These are phyloP conservation scores for Lerema accius DNA, from an alignment of 1,140 invertebrate genomes.

Conservation along the genomic window DNA sequence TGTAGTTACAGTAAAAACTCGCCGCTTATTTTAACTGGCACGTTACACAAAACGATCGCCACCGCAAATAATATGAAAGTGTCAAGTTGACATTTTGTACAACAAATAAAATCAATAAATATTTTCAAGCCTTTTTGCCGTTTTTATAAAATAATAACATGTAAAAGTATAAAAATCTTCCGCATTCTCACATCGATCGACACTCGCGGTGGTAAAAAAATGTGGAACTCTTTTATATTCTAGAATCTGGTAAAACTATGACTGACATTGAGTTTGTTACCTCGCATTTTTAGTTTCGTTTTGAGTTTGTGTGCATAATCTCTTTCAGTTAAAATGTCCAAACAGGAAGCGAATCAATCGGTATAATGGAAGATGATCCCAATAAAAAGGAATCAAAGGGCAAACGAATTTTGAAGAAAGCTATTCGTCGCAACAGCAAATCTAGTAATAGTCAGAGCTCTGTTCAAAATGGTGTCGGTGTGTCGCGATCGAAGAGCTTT, in stretches of 20 bases:
- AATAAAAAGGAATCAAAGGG: constrained; percentile 76
- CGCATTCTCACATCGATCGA: neutral
- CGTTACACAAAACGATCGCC: neutral
- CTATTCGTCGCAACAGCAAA: constrained; percentile 65
- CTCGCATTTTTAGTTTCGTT: constrained; percentile 1
- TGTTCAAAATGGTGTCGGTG: constrained; percentile 44
- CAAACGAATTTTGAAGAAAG: constrained; percentile 72
- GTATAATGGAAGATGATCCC: constrained; percentile 80
- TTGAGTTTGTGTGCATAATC: constrained; percentile 16
- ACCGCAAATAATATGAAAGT: neutral
- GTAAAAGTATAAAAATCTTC: constrained; percentile 14
- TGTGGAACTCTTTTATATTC: constrained; percentile 18
- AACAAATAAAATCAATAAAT: constrained; percentile 13
- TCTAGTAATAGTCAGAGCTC: constrained; percentile 63
- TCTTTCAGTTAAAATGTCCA: constrained; percentile 35
- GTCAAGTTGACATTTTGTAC: constrained; percentile 14
- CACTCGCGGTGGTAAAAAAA: constrained; percentile 3
- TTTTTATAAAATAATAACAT: constrained; percentile 14
- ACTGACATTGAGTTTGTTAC: neutral
- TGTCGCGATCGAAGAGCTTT: constrained; percentile 62
- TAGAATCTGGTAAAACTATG: constrained; percentile 27
- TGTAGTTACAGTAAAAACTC: neutral
- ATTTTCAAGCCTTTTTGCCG: constrained; percentile 12
- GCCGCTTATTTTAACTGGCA: constrained; percentile 6
- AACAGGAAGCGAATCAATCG: constrained; percentile 37